phyloP scores from a whole-genome alignment of 2,113 vertebrate genomes.

The Cathartes aura region DNA sequence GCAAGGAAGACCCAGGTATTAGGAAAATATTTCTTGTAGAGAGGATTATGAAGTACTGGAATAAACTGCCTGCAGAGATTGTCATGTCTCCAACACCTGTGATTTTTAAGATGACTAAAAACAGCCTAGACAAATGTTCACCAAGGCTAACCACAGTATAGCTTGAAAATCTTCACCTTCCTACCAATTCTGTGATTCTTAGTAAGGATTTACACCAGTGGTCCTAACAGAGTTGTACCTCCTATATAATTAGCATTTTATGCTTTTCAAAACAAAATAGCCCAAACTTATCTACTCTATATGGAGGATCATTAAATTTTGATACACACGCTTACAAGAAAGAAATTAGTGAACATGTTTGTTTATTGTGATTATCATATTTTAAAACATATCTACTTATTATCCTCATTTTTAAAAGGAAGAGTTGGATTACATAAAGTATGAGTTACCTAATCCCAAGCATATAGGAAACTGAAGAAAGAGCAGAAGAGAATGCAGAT shows the following conservation, averaged over 20 bases:
- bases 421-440: not conserved
- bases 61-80: not conserved
- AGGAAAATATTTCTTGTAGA: not conserved
- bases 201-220: not conserved
- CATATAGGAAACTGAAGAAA: not conserved
- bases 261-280: not conserved
- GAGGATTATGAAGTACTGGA: not conserved
- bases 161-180: not conserved
- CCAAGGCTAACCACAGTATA: not conserved
- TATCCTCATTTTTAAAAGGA: not conserved
- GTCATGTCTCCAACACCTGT: not conserved
- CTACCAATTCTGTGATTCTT: not conserved
- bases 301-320: not conserved
- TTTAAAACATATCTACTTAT: not conserved
- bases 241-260: not conserved
- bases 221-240: not conserved
- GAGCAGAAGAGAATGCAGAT: not conserved
- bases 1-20: not conserved
- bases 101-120: not conserved
- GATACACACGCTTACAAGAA: not conserved
- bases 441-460: not conserved
- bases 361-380: not conserved
- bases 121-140: not conserved
- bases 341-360: not conserved
- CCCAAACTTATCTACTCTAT: not conserved